phyloP scores from a whole-genome alignment of 2,797 vertebrate genomes.

The Chiroxiphia lanceolata region DNA sequence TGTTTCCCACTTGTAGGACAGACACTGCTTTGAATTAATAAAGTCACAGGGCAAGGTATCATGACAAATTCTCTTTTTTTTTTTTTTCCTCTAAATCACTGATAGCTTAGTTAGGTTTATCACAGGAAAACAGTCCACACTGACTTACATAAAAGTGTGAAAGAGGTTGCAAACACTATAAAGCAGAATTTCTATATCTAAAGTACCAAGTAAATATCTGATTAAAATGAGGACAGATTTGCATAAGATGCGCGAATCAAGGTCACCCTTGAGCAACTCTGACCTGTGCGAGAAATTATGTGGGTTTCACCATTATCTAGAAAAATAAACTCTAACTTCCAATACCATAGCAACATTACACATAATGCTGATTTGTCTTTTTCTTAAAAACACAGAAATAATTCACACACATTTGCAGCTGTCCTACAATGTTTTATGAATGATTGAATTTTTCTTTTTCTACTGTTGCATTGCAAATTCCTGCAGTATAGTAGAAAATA shows the following conservation, averaged over 20 bases:
- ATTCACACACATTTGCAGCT: background rate
- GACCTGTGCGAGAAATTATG: background rate
- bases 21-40: background rate
- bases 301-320: background rate
- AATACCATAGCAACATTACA: background rate
- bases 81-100: background rate
- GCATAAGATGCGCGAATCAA: background rate
- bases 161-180: background rate
- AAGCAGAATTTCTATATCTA: background rate
- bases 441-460: background rate
- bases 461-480: background rate
- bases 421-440: background rate
- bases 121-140: background rate
- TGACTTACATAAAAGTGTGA: background rate
- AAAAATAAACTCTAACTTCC: background rate
- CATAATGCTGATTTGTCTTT: background rate
- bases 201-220: background rate
- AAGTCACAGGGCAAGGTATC: background rate
- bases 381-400: conserved; percentile 1
- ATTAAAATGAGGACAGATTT: conserved; percentile 33
- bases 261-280: conserved; percentile 6
- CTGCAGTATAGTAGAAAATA: background rate
- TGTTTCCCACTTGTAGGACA: background rate
- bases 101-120: background rate
- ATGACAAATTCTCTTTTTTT: background rate